phyloP scores from a whole-genome alignment of 2,888 invertebrate genomes.

The Xylophagus ater region DNA sequence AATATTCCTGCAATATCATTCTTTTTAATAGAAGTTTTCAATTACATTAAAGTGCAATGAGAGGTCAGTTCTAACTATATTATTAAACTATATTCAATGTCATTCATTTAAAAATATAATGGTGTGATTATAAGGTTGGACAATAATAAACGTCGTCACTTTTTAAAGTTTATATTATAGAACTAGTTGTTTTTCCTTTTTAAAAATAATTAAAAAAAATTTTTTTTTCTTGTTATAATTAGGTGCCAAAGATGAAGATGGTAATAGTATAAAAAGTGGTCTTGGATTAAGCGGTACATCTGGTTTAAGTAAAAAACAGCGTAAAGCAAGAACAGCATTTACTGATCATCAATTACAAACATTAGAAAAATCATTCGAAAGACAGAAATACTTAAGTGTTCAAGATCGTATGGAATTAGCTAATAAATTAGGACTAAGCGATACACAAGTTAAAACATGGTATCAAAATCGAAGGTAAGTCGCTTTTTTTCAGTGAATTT shows the following conservation, averaged over 20 bases:
- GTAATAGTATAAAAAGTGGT: slow-evolving; percentile 39
- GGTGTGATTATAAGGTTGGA: no score
- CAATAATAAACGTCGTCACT: no score
- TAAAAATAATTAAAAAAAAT: no score
- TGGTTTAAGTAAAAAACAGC: slow-evolving; percentile 76
- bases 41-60: no score
- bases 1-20: no score
- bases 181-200: no score
- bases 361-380: slow-evolving; percentile 91
- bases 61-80: no score
- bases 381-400: slow-evolving; percentile 92
- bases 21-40: no score
- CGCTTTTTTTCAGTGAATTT: slow-evolving; percentile 4
- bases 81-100: no score
- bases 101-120: no score
- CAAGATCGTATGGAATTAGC: slow-evolving; percentile 98
- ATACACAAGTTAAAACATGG: slow-evolving; percentile 99
- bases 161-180: no score
- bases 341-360: slow-evolving; percentile 97
- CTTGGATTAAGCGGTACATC: slow-evolving; percentile 31
- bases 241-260: slow-evolving; percentile 81
- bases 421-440: slow-evolving; percentile 87
- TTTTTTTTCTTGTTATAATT: slow-evolving; percentile 22
- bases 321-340: slow-evolving; percentile 96
- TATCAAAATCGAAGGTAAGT: slow-evolving; percentile 94